Percentiles rank a stretch among this genome's conserved stretches.
Conservation (phyloP, 2,888 invertebrate genomes). For the Cephus sareptanus region DNA sequence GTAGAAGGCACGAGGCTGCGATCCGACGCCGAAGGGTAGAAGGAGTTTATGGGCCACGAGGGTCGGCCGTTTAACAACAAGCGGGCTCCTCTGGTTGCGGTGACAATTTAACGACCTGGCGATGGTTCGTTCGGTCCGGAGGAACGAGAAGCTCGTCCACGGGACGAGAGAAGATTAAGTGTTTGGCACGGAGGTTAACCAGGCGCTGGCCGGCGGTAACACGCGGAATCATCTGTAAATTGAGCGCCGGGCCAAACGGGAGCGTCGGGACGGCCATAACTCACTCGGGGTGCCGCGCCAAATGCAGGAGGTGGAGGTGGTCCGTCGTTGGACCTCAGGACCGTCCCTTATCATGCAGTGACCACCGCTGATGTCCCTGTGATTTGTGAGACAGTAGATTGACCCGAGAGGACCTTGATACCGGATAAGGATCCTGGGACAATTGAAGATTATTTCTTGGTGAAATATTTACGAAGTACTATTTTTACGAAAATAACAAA, state of each 20-base stretch:
- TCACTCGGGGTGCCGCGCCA: conserved; percentile 60
- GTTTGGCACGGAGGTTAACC: conserved; percentile 65
- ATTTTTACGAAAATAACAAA: background rate
- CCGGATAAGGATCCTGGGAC: background rate
- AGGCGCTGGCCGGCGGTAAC: conserved; percentile 67
- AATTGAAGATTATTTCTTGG: background rate
- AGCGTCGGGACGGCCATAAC: conserved; percentile 66
- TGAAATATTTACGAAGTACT: background rate
- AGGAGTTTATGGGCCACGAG: conserved; percentile 57
- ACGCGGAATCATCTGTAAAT: conserved; percentile 72
- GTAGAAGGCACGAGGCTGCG: background rate
- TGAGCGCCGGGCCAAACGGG: conserved; percentile 68
- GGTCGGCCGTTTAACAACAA: conserved; percentile 41
- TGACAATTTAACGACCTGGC: conserved; percentile 48
- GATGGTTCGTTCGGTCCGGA: conserved; percentile 36
- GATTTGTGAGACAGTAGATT: conserved; percentile 28
- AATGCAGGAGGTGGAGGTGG: conserved; percentile 28
- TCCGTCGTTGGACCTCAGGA: conserved; percentile 7
- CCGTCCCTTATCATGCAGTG: conserved; percentile 33
- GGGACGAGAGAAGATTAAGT: conserved; percentile 65
- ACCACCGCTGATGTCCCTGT: conserved; percentile 24
- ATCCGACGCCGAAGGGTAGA: conserved; percentile 38
- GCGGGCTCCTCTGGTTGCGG: conserved; percentile 13
- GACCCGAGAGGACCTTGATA: conserved; percentile 17
- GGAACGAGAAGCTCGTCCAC: conserved; percentile 26